These are phyloP conservation scores for Phortica magna DNA, from an alignment of 2,888 invertebrate species.

Conservation along the genomic window DNA sequence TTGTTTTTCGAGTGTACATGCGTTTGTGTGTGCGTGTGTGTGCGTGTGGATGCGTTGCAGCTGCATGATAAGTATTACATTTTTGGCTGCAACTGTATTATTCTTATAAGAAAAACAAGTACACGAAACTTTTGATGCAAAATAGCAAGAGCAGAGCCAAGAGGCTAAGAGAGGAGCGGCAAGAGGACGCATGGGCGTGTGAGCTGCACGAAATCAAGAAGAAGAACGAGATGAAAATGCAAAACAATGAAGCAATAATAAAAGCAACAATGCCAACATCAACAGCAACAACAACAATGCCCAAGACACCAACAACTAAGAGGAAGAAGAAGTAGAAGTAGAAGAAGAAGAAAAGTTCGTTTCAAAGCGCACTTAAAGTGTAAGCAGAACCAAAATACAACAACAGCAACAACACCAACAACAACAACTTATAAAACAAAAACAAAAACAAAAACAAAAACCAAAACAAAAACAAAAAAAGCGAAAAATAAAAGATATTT, in stretches of 20 bases:
- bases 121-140: not conserved
- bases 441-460: not conserved
- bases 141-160: not conserved
- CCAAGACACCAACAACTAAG: not conserved
- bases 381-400: not conserved
- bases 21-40: not conserved
- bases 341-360: slow-evolving; percentile 9
- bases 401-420: not conserved
- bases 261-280: slow-evolving; percentile 14
- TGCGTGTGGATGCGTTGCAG: not conserved
- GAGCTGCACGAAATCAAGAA: not conserved
- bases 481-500: not conserved
- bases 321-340: not conserved
- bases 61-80: not conserved
- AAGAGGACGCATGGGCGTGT: no score
- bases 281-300: not conserved
- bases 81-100: slow-evolving; percentile 3
- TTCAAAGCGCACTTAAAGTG: slow-evolving; percentile 15
- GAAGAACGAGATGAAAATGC: not conserved
- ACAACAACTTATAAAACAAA: not conserved
- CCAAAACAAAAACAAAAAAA: not conserved
- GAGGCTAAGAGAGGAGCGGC: not conserved
- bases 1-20: not conserved
- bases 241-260: slow-evolving; percentile 27
- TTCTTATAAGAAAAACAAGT: not conserved